Evolutionary conservation across 2,888 invertebrate species (phyloP).

Genomic region (Aporophyla lueneburgensis): DNA sequence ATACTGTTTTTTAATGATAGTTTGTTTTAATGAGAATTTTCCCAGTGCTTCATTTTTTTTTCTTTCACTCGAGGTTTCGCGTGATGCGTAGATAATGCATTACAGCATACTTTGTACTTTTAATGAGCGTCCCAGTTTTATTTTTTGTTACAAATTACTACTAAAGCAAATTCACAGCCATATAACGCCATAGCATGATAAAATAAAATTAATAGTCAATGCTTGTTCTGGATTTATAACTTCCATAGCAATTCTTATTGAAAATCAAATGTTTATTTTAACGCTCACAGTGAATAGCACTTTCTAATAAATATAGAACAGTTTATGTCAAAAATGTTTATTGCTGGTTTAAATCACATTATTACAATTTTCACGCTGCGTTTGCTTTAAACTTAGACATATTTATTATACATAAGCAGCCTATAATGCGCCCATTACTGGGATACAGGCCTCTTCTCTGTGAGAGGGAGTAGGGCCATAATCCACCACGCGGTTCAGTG

Average conservation of each 20-base stretch:
- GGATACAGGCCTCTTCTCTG: too few relatives aligned
- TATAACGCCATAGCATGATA: background rate
- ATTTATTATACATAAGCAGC: too few relatives aligned
- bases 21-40: conserved; percentile 32
- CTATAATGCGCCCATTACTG: too few relatives aligned
- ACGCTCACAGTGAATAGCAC: background rate
- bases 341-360: background rate
- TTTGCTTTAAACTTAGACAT: too few relatives aligned
- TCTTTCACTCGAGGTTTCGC: conserved; percentile 4
- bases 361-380: too few relatives aligned
- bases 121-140: conserved; percentile 35
- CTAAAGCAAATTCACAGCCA: background rate
- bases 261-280: background rate
- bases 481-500: too few relatives aligned
- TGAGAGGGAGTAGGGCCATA: too few relatives aligned
- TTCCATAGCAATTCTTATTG: background rate
- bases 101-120: conserved; percentile 11
- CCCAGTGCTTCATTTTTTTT: background rate
- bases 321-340: background rate
- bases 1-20: background rate
- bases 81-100: conserved; percentile 22
- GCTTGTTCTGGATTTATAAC: background rate
- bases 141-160: conserved; percentile 9
- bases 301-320: background rate
- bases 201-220: background rate